These are phyloP conservation scores for Panthera uncia DNA, from an alignment of 2,113 vertebrate genomes.

Conservation along the genomic window DNA sequence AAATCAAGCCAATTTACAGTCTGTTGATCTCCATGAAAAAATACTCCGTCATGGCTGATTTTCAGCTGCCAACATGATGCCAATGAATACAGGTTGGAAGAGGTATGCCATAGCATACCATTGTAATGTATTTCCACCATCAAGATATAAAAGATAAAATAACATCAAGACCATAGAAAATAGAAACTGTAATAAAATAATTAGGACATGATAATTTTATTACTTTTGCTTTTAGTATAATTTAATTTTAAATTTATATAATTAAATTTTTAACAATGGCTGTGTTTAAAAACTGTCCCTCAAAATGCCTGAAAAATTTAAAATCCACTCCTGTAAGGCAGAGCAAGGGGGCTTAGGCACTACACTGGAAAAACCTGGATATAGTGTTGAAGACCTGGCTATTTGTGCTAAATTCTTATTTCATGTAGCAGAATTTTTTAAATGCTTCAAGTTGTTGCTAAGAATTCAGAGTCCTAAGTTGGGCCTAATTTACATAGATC, in stretches of 20 bases:
- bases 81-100: not conserved
- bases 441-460: not conserved
- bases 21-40: not conserved
- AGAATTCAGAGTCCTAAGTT: not conserved
- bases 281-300: not conserved
- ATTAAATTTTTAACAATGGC: not conserved
- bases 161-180: not conserved
- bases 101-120: not conserved
- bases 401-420: constrained; percentile 4
- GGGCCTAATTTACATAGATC: not conserved
- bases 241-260: not conserved
- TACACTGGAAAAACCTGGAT: not conserved
- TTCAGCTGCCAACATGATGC: not conserved
- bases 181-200: not conserved
- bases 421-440: not conserved
- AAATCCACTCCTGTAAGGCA: not conserved
- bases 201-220: not conserved
- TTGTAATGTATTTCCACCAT: not conserved
- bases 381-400: not conserved
- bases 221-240: not conserved
- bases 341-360: fast-evolving
- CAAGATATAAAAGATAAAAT: not conserved
- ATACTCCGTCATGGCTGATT: not conserved
- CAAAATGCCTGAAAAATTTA: not conserved
- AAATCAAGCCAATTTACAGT: not conserved